Conservation (phyloP, 2,113 vertebrate species). For the Neodon shergylaensis region DNA sequence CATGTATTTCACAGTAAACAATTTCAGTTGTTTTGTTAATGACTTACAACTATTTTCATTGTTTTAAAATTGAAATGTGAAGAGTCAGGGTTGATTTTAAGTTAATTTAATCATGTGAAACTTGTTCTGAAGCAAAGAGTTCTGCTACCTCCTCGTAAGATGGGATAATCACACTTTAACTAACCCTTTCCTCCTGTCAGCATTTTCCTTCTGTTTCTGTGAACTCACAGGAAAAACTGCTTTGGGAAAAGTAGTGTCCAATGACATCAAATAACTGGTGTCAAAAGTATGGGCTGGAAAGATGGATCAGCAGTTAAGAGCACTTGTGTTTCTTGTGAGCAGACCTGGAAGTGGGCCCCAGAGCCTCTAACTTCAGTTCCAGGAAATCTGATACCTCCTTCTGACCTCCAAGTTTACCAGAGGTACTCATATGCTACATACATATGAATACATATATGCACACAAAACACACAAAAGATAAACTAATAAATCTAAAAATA, state of each 20-base stretch:
- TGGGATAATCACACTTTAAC: not conserved
- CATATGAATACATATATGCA: not conserved
- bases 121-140: not conserved
- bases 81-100: not conserved
- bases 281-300: not conserved
- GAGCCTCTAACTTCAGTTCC: not conserved
- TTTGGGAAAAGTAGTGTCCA: not conserved
- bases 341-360: too few species aligned
- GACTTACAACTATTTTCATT: not conserved
- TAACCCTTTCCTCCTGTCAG: not conserved
- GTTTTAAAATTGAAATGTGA: slow-evolving; percentile 19
- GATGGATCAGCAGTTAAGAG: not conserved
- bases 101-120: not conserved
- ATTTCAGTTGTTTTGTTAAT: slow-evolving; percentile 1
- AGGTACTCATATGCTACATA: too few species aligned
- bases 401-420: not conserved
- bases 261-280: not conserved
- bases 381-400: not conserved
- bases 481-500: not conserved
- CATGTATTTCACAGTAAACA: not conserved
- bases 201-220: not conserved
- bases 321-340: not conserved
- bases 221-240: not conserved
- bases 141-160: not conserved
- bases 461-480: not conserved